These are phyloP conservation scores for Lymantria monacha DNA, from an alignment of 2,888 invertebrate genomes.

Conservation along the genomic window DNA sequence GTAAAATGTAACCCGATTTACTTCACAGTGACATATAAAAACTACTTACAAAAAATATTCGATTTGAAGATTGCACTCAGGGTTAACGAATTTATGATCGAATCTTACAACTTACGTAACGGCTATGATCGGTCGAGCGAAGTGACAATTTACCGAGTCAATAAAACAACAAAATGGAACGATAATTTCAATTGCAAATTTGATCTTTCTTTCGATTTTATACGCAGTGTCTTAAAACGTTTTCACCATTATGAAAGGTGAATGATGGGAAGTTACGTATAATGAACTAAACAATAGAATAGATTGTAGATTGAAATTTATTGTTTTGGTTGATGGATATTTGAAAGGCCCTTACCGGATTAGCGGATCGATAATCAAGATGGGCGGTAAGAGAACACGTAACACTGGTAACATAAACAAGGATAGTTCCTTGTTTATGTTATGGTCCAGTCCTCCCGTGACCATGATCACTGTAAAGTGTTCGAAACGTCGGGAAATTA, in stretches of 20 bases:
- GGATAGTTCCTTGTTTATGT: no score
- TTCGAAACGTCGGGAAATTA: no score
- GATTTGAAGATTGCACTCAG: slow-evolving; percentile 3
- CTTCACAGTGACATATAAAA: no score
- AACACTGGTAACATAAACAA: no score
- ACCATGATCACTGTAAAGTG: no score
- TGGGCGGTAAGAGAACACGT: neutral
- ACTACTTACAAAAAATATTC: neutral
- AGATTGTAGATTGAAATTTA: neutral
- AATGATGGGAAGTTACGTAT: neutral
- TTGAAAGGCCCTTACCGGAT: neutral
- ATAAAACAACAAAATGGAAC: slow-evolving; percentile 3
- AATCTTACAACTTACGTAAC: slow-evolving; percentile 23
- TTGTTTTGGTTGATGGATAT: neutral
- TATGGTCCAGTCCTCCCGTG: no score
- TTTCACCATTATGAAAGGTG: neutral
- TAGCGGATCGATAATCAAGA: neutral
- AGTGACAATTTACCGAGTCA: slow-evolving; percentile 5
- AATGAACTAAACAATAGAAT: neutral
- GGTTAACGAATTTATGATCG: slow-evolving; percentile 10
- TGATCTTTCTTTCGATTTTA: neutral
- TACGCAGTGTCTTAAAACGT: neutral
- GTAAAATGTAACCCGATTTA: no score
- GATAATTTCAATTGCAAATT: neutral
- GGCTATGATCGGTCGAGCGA: slow-evolving; percentile 9